These are phyloP conservation scores for Caerostris darwini DNA, from an alignment of 1,140 invertebrate genomes.

Conservation along the genomic window DNA sequence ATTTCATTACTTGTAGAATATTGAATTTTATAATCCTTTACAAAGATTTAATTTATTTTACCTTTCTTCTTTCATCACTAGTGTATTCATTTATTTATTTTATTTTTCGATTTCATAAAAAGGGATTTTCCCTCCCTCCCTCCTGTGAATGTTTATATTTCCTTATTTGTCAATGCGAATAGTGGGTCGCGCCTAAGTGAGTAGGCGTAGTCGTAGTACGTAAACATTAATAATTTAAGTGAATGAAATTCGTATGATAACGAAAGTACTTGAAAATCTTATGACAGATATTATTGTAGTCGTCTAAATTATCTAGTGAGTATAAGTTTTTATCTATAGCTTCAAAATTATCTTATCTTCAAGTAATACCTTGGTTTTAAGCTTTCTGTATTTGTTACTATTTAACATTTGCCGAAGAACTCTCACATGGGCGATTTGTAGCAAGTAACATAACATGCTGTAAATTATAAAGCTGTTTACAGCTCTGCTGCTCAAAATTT, in stretches of 20 bases:
- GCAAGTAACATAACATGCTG: no score
- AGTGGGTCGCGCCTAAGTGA: conserved; percentile 45
- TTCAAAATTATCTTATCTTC: conserved; percentile 32
- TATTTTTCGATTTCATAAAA: background rate
- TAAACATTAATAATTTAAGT: conserved; percentile 43
- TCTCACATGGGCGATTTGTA: background rate
- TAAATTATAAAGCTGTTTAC: no score
- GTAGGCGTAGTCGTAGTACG: conserved; percentile 67
- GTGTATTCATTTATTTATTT: background rate
- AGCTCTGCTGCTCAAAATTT: no score
- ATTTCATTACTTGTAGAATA: no score
- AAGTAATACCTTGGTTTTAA: background rate
- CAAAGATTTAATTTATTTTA: background rate
- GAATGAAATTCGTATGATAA: conserved; percentile 43
- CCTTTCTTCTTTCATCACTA: background rate
- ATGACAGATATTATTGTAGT: conserved; percentile 36
- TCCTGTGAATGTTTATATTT: conserved; percentile 12
- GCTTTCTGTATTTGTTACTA: background rate
- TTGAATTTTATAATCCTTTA: background rate
- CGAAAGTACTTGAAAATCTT: conserved; percentile 28
- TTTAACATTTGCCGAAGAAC: background rate
- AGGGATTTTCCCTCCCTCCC: no score
- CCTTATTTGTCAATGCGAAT: conserved; percentile 60
- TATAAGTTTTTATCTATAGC: conserved; percentile 14
- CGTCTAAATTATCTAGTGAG: conserved; percentile 7